Evolutionary conservation across 2,888 invertebrate species (phyloP).

Genomic region (Amblyjoppa fuscipennis): DNA sequence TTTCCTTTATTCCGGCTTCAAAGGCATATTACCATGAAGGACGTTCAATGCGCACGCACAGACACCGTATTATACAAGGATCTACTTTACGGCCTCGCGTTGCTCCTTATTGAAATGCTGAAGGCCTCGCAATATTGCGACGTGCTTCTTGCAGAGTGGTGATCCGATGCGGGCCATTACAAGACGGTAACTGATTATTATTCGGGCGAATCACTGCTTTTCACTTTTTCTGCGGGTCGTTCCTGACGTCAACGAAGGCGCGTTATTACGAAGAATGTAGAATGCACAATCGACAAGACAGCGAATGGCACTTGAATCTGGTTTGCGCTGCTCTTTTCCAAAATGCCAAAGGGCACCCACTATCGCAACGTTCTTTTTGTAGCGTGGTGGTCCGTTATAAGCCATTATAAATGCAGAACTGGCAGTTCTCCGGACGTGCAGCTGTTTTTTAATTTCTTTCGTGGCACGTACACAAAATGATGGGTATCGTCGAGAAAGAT

Average conservation of each 20-base stretch:
- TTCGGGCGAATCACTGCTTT: not conserved
- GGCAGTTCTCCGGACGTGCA: not conserved
- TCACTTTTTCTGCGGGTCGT: not conserved
- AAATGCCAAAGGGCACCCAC: not conserved
- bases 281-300: not conserved
- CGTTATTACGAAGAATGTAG: not conserved
- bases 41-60: not conserved
- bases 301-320: not conserved
- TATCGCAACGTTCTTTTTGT: not conserved
- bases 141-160: slow-evolving; percentile 8
- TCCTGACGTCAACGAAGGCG: not conserved
- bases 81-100: not conserved
- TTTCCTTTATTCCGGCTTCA: no score
- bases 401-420: not conserved
- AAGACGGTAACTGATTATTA: not conserved
- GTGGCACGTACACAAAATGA: not conserved
- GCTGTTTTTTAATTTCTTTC: not conserved
- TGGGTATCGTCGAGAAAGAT: not conserved
- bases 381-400: not conserved
- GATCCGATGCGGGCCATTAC: not conserved
- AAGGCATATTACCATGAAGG: not conserved
- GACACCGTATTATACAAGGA: not conserved
- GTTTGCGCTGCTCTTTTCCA: not conserved
- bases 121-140: not conserved
- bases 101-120: slow-evolving; percentile 1